Evolutionary conservation across 2,888 invertebrate species (phyloP).

Genomic region (Erannis defoliaria): DNA sequence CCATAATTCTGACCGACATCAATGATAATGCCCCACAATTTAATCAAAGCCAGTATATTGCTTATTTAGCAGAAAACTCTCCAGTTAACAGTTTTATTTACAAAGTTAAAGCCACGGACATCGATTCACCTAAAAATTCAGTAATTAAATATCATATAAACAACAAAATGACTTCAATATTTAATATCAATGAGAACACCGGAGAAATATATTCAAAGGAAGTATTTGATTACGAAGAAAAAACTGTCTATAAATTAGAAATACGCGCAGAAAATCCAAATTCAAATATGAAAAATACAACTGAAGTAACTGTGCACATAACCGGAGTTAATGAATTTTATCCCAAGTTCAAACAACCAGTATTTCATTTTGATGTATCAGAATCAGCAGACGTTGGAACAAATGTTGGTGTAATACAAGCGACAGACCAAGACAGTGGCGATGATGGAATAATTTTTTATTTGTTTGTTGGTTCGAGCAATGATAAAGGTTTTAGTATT

Average conservation of each 20-base stretch:
- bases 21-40: constrained; percentile 97
- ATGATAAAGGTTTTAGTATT: constrained; percentile 95
- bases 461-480: constrained; percentile 96
- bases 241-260: constrained; percentile 90
- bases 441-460: constrained; percentile 96
- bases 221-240: constrained; percentile 95
- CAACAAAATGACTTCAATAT: constrained; percentile 91
- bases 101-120: constrained; percentile 92
- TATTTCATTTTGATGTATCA: constrained; percentile 96
- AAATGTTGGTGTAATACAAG: constrained; percentile 94
- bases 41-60: constrained; percentile 91
- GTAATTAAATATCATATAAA: constrained; percentile 93
- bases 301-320: constrained; percentile 91
- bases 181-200: constrained; percentile 91
- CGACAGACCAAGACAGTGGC: constrained; percentile 95
- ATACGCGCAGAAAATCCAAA: constrained; percentile 96
- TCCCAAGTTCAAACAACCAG: constrained; percentile 95
- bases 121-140: constrained; percentile 95
- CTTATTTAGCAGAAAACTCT: constrained; percentile 94
- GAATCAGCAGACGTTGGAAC: constrained; percentile 96
- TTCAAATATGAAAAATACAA: constrained; percentile 91
- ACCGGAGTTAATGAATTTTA: constrained; percentile 96
- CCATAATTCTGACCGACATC: constrained; percentile 95
- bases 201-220: constrained; percentile 92
- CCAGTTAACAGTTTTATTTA: constrained; percentile 91